Evolutionary conservation across 2,113 vertebrate genomes (phyloP).

Genomic region (Thermophis baileyi): DNA sequence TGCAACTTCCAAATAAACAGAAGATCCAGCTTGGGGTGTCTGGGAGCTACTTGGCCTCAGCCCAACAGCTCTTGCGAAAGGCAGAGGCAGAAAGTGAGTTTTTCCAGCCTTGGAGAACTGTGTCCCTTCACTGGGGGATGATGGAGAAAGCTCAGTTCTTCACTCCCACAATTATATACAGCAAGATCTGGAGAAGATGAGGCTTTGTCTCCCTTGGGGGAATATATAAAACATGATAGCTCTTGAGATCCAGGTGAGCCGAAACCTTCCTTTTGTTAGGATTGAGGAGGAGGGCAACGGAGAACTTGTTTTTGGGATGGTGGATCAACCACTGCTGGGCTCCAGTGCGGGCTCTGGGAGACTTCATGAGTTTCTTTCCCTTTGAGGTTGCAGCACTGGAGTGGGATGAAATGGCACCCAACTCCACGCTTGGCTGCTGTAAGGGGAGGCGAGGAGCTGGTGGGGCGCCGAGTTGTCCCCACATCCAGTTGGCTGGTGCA

Average conservation of each 20-base stretch:
- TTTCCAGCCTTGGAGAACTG: background rate
- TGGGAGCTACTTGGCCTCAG: background rate
- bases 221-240: background rate
- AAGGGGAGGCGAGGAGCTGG: background rate
- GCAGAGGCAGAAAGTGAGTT: background rate
- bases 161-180: background rate
- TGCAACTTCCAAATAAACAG: too few species aligned
- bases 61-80: background rate
- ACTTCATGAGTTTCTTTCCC: background rate
- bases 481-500: background rate
- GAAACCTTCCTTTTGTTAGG: background rate
- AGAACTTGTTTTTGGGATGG: background rate
- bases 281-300: background rate
- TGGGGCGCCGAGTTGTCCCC: background rate
- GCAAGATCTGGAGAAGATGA: background rate
- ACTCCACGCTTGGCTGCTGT: background rate
- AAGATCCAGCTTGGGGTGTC: too few species aligned
- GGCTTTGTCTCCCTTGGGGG: background rate
- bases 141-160: background rate
- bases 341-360: background rate
- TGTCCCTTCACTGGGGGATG: background rate
- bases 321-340: background rate
- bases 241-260: background rate
- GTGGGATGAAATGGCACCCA: background rate
- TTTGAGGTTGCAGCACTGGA: background rate